Evolutionary conservation across 2,797 vertebrate genomes (phyloP), one percentile per base, ranked within the genome.

Genomic region (Anisognathus igniventris): DNA sequence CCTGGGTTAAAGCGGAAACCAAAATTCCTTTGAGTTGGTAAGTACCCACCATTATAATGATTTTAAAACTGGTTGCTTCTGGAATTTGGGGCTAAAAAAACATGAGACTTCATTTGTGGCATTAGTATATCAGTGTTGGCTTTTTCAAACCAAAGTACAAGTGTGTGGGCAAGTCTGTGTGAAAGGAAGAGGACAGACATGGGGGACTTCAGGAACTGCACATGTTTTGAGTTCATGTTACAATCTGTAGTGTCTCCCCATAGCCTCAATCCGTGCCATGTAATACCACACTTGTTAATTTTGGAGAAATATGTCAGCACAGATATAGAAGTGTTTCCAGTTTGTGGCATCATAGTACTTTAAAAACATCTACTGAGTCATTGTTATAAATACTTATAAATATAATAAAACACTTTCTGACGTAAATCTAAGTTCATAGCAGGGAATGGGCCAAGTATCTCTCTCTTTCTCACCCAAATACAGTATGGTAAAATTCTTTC

Each of bases 1-100:
- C 91, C 93, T 91, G 73, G 92, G 61, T 96, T 97, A 93, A 96
- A 97, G 95, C 95, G 75, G 89, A 97, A 97, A 95, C 93, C 96
- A 95, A 97, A 96, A 96, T 95, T 96, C 81, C 70, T 94, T 60
- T 89, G 92, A 93, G 91, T 76, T 78, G 67, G 45, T 93, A 87
- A 96, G 79, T 76, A 90, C 62, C 67, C 83, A 71, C 81, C 73
- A 82, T 94, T 92, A 83, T 40, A 68, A 92, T 94, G 73, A 75
- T 96, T 94, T 93, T 96, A 93, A 97, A 97, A 95, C 44, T 86
- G 35, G 10, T 61, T 73, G 14, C 23, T 83, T 83, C 31, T 93
- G 71, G 68, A 86, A 90, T 86, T 60, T 86, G 80, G 90, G 83
- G 65, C 88, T 96, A 87, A 90, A 87, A 91, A 33, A 92, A 65